A percentile compares a stretch with the other conserved stretches of the same genome.
Evolutionary conservation across 2,888 invertebrate species (phyloP).

Genomic region (Caprella mutica): DNA sequence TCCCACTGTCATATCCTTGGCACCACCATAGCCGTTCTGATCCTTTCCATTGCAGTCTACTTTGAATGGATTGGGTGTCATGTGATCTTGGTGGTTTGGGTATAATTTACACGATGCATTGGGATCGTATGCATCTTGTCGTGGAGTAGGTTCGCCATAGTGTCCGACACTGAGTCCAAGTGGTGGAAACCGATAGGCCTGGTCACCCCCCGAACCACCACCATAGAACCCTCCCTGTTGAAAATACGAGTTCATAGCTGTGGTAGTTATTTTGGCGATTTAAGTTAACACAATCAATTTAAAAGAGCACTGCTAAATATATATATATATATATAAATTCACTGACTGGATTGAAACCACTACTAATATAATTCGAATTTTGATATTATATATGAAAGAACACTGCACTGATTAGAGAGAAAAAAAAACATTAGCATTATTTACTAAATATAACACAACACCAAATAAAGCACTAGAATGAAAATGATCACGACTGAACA

Average conservation of each 20-base stretch:
- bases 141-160: slow-evolving; percentile 31
- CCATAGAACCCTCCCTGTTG: slow-evolving; percentile 93
- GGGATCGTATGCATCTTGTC: slow-evolving; percentile 32
- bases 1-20: slow-evolving; percentile 33
- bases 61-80: slow-evolving; percentile 34
- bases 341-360: neutral
- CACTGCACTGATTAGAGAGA: slow-evolving; percentile 5
- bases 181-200: slow-evolving; percentile 64
- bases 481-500: slow-evolving; percentile 3
- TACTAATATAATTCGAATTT: neutral
- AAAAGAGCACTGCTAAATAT: too few species aligned
- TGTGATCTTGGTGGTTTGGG: slow-evolving; percentile 32
- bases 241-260: slow-evolving; percentile 82
- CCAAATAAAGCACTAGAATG: neutral
- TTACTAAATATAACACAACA: too few species aligned
- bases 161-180: slow-evolving; percentile 50
- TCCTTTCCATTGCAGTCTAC: slow-evolving; percentile 31
- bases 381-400: neutral
- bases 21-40: slow-evolving; percentile 30
- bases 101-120: slow-evolving; percentile 33
- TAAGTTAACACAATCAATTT: too few species aligned
- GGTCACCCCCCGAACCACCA: slow-evolving; percentile 63
- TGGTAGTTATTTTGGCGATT: slow-evolving; percentile 22
- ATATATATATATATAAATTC: neutral
- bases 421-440: too few species aligned